Base-by-base conservation (phyloP, 2,797 vertebrate genomes). In the Dicrostonyx torquatus region DNA sequence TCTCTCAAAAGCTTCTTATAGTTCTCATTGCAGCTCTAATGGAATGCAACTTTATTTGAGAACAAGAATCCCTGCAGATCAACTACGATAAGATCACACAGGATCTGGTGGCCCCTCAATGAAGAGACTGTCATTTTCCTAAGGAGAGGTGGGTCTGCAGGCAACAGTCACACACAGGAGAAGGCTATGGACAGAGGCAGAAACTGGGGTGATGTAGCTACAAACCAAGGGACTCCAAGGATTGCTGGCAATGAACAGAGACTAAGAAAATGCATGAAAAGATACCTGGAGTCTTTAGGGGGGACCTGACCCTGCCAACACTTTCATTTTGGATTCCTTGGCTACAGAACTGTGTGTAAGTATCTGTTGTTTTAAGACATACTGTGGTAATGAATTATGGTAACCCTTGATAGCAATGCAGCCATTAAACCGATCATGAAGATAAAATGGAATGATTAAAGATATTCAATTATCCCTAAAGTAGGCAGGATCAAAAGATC, bases 381-480 rank as follows among this genome's bases (percentile, higher is more conserved):
- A 34, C 87, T 78, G 6, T 22, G 72, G 18, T 37, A 14, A 82
- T 58, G 58, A 75, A 29, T 55, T 93, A 80, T 20, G 60, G 50
- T 62, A 93, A 76, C 8, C 18, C 24, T 18, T 68, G 37, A 93
- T 87, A 88, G 64, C 50, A 75, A 45, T 34, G 58, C 0, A 91
- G 40, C 9, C 20, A 88, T 31, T 48, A 58, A 53, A 9, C 29
- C 50, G 79, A 85, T 17, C 9, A 84, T 37, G 43, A 88, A 78
- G 60, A 93, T 43, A 84, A 92, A 90, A 77, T 10, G 22, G 26
- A 86, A 55, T 26, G 89, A 83, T 87, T 78, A 87, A 96, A 91
- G 82, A 45, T 62, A 83, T 11, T 62, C 50, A 64, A 60, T 37
- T 73, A 91, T 62, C 37, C 37, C 4, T 18, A 79, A 76, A 84